Conservation (phyloP, 2,888 invertebrate species). For the Chironomus tentans region DNA sequence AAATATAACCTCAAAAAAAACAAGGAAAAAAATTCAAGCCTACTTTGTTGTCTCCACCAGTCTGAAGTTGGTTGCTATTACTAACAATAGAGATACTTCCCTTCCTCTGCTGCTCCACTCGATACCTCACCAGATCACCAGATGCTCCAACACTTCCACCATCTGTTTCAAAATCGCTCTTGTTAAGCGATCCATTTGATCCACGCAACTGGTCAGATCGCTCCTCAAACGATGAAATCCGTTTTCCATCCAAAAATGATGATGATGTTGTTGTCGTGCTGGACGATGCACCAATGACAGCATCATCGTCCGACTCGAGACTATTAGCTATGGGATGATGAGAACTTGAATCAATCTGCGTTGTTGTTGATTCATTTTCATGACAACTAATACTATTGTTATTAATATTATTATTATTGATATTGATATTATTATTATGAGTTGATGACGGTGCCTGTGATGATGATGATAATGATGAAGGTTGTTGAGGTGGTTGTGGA, state of each 20-base stretch:
- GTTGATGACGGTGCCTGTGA: background rate
- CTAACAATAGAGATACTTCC: background rate
- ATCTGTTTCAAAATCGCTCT: constrained; percentile 3
- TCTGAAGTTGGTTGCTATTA: background rate
- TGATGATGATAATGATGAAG: background rate
- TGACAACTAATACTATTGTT: too few relatives aligned
- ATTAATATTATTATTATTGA: background rate
- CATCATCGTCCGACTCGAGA: constrained; percentile 22
- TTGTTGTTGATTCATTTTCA: background rate
- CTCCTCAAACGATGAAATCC: background rate
- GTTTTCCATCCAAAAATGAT: background rate
- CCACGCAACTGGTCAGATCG: background rate
- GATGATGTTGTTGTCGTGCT: constrained; percentile 21
- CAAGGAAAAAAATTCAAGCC: background rate
- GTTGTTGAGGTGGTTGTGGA: background rate
- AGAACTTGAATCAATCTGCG: background rate
- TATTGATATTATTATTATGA: background rate
- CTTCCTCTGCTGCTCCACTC: constrained; percentile 9
- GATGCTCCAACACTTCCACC: background rate
- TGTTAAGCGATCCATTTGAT: constrained; percentile 11
- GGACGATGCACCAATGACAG: constrained; percentile 12
- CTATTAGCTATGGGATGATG: constrained; percentile 14
- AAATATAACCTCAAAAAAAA: too few relatives aligned
- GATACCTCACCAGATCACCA: background rate
- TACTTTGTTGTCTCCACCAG: background rate